Percentiles rank a stretch among this genome's conserved stretches.
Evolutionary conservation across 2,113 vertebrate genomes (phyloP).

Genomic region (Notiomystis cincta): DNA sequence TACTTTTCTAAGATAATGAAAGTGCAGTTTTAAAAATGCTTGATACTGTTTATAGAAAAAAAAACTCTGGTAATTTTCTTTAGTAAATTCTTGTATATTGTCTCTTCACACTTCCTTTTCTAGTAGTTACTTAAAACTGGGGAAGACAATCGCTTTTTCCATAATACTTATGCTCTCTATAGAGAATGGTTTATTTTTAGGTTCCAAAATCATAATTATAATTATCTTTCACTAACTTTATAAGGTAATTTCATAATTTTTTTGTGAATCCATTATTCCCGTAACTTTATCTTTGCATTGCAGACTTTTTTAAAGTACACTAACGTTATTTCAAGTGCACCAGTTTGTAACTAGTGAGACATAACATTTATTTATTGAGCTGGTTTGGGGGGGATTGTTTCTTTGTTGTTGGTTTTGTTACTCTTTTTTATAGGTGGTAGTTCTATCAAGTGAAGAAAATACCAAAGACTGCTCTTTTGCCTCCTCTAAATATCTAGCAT

Average conservation of each 20-base stretch:
- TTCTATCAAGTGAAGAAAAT: neutral
- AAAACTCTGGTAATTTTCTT: neutral
- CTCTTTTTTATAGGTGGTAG: neutral
- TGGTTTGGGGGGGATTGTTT: fast-evolving
- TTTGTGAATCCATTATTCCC: neutral
- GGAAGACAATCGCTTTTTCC: fast-evolving
- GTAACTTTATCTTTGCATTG: neutral
- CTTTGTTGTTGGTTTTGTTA: neutral
- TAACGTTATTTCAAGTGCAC: neutral
- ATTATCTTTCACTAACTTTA: neutral
- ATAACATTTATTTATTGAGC: neutral
- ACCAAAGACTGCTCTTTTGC: fast-evolving
- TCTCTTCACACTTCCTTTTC: neutral
- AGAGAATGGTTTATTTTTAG: neutral
- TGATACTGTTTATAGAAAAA: neutral
- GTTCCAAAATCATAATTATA: neutral
- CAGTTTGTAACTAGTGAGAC: neutral
- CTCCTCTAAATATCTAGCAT: neutral
- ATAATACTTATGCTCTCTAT: neutral
- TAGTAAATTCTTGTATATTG: neutral
- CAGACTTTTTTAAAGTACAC: neutral
- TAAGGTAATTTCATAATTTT: neutral
- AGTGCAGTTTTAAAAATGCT: neutral
- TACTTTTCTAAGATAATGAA: neutral
- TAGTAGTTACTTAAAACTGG: neutral